These are phyloP conservation scores for Spondyliosoma cantharus DNA, from an alignment of 2,797 vertebrate species.

Conservation along the genomic window DNA sequence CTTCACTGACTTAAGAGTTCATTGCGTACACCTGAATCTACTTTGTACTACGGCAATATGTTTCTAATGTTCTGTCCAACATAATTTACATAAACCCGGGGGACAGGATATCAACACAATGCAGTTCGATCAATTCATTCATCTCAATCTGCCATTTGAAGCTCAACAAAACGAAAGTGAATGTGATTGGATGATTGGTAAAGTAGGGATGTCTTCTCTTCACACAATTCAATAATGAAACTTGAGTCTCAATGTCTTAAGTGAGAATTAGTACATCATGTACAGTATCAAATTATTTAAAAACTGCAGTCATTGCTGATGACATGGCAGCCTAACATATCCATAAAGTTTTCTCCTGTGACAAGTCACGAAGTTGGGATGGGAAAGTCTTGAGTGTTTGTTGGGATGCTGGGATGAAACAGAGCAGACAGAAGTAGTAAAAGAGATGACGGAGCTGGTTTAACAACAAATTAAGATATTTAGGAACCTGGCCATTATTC, in stretches of 20 bases:
- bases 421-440: background rate
- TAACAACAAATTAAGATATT: background rate
- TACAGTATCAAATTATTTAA: background rate
- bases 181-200: conserved; percentile 4
- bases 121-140: background rate
- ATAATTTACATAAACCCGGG: background rate
- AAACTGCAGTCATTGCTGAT: background rate
- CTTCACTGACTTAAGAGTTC: background rate
- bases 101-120: background rate
- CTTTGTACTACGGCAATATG: background rate
- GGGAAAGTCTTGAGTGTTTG: background rate
- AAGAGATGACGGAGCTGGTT: background rate
- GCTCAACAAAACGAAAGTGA: background rate
- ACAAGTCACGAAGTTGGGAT: background rate
- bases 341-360: background rate
- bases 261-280: background rate
- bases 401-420: background rate
- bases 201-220: background rate
- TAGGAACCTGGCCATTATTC: background rate
- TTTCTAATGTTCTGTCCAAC: background rate
- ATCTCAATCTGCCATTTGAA: background rate
- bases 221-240: background rate
- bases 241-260: background rate
- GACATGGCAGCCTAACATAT: background rate
- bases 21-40: background rate